Evolutionary conservation across 2,113 vertebrate species (phyloP), one percentile per base, ranked within the genome.

Genomic region (Zosterops hypoxanthus): DNA sequence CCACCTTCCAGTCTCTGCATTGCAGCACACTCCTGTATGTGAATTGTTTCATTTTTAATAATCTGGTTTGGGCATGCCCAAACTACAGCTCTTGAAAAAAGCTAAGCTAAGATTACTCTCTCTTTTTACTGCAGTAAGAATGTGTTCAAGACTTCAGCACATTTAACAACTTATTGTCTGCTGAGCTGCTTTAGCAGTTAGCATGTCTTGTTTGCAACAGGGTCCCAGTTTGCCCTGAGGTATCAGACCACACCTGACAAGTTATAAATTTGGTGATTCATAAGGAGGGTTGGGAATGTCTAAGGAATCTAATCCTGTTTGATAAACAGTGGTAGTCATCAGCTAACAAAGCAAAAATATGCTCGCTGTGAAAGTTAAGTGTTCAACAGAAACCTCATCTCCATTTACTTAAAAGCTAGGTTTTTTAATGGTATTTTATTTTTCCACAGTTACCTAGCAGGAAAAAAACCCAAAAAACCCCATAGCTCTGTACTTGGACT

Each of bases 191-290:
- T 82, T 76, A 88, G 53, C 28, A 69, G 66, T 76, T 71, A 56
- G 83, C 2, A 4, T 73, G 44, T n/a, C 59, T 78, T 29, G 14
- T 63, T 89, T 78, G 77, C 72, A 87, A 68, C 81, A 82, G 84
- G 70, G 89, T 94, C 91, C 53, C 14, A 2, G 39, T 85, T 92
- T 95, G 73, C 84, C 95, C 39, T 29, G 14, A 79, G 53, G 83
- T 95, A 83, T 84, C 70, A 46, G 78, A 85, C 89, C 73, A 82
- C 12, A 0, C 91, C 92, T 95, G 76, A 47, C 86, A 91, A 49
- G 80, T 92, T 92, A 79, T 64, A 88, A 81, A 91, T 86, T 17
- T 64, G 81, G 56, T 96, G 92, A 94, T 86, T 97, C 91, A 94
- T 91, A 65, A 91, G 75, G 59, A 60, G 79, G 53, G 55, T 29